Base-by-base conservation (phyloP, 1,140 invertebrate species). In the Meloidogyne hapla region DNA sequence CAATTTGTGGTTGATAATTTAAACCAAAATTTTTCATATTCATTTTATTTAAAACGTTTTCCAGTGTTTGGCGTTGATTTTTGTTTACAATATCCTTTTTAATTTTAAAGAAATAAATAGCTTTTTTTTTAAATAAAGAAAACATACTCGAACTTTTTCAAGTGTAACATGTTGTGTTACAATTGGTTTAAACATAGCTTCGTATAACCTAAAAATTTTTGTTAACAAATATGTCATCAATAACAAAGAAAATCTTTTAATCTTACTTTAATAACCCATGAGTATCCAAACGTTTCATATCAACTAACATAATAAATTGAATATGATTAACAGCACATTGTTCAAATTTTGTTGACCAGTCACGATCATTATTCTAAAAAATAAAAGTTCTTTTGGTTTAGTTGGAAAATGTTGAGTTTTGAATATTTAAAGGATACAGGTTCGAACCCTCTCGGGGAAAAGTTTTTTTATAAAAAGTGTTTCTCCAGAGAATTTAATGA, bases 11-110 rank as follows among this genome's bases (percentile, higher is more conserved):
- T n/a, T 38, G 40, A 69, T 77, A 77, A 26, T 77, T 77, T 26
- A 76, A 68, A 2, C 76, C 76, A 63, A 66, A 66, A 33, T 67
- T 65, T 45, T 77, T 77, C 23, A 42, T 61, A 56, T 77, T 77
- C 38, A 69, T 13, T 42, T 77, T 77, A 28, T 77, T 77, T 38
- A 77, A 13, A 40, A 77, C 73, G 18, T 77, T 77, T 21, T 75
- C 76, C 1, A 77, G 23, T 13, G 76, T 77, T 21, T 65, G 48
- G 21, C 38, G 56, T 56, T 77, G 74, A 45, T 77, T 77, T 48
- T 77, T 65, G 13, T 45, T 26, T 8, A 77, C 76, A 48, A 77
- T 56, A 28, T 77, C 74, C 64, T 61, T 5, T 25, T 26, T 38
- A 73, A 28, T n/a, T 63, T 9, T n/a, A 13, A 12, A 62, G 1